Evolutionary conservation across 2,113 vertebrate genomes (phyloP).

Genomic region (Coptodon rendalli): DNA sequence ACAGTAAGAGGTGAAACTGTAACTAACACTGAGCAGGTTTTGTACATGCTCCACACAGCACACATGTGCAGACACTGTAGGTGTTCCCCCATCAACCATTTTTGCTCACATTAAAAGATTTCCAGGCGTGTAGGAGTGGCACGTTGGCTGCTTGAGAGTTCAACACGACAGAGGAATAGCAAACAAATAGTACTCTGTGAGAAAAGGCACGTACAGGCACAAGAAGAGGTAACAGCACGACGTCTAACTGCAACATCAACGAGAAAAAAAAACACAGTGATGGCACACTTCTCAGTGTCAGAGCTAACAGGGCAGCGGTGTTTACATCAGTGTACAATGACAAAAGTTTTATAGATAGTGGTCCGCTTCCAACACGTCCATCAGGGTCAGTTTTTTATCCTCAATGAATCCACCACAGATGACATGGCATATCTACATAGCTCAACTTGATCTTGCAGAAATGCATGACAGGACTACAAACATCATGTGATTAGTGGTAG

Average conservation of each 20-base stretch:
- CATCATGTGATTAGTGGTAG: neutral
- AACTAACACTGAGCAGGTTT: neutral
- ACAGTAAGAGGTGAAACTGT: neutral
- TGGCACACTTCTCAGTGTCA: neutral
- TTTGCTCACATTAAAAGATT: neutral
- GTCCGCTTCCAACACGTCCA: neutral
- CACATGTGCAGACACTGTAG: neutral
- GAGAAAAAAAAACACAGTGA: rapidly evolving
- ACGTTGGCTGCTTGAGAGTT: neutral
- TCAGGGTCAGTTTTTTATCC: neutral
- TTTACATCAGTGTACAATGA: neutral
- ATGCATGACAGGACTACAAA: neutral
- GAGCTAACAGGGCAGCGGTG: neutral
- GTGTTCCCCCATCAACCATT: neutral
- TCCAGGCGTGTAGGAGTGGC: neutral
- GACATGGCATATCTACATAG: neutral
- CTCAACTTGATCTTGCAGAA: neutral
- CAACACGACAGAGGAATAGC: neutral
- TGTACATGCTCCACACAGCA: neutral
- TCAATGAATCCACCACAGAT: neutral
- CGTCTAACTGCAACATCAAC: neutral
- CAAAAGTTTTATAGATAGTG: neutral
- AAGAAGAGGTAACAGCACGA: neutral
- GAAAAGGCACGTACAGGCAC: neutral
- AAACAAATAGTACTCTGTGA: neutral